A percentile compares a stretch with the other conserved stretches of the same genome.
Evolutionary conservation across 2,888 invertebrate species (phyloP).

Genomic region (Bellardia bayeri): DNA sequence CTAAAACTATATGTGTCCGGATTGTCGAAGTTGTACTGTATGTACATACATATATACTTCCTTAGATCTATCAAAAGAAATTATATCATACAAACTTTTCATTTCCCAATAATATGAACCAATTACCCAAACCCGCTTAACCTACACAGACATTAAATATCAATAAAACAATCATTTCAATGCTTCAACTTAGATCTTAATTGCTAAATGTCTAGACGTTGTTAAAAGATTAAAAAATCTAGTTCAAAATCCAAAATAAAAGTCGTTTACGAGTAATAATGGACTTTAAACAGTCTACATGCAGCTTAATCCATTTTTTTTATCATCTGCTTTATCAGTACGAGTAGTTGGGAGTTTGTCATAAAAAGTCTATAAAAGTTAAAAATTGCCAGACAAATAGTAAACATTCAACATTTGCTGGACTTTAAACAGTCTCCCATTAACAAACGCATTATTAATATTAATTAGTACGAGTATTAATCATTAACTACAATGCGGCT

Average conservation of each 20-base stretch:
- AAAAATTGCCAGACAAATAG: slow-evolving; percentile 19
- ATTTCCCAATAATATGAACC: neutral
- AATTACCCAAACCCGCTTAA: neutral
- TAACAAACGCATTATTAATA: neutral
- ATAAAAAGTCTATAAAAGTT: slow-evolving; percentile 61
- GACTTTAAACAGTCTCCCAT: slow-evolving; percentile 31
- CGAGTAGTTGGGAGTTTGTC: slow-evolving; percentile 15
- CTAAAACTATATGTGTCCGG: too few species aligned
- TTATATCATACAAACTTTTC: too few species aligned
- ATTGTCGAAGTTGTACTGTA: too few species aligned
- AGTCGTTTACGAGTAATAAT: too few species aligned
- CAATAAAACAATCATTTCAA: neutral
- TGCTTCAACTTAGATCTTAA: neutral
- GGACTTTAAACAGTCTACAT: neutral
- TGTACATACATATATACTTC: too few species aligned
- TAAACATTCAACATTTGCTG: slow-evolving; percentile 20
- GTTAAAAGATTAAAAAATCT: neutral
- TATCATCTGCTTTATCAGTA: neutral
- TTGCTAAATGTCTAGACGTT: neutral
- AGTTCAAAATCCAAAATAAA: neutral
- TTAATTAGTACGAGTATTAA: slow-evolving; percentile 2
- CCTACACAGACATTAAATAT: slow-evolving; percentile 4
- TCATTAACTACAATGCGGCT: slow-evolving; percentile 15
- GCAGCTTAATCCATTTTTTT: neutral
- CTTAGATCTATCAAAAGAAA: too few species aligned